A percentile compares a stretch with the other conserved stretches of the same genome.
These are phyloP conservation scores for Meiosimyza platycephala DNA, from an alignment of 2,888 invertebrate genomes.

Conservation along the genomic window DNA sequence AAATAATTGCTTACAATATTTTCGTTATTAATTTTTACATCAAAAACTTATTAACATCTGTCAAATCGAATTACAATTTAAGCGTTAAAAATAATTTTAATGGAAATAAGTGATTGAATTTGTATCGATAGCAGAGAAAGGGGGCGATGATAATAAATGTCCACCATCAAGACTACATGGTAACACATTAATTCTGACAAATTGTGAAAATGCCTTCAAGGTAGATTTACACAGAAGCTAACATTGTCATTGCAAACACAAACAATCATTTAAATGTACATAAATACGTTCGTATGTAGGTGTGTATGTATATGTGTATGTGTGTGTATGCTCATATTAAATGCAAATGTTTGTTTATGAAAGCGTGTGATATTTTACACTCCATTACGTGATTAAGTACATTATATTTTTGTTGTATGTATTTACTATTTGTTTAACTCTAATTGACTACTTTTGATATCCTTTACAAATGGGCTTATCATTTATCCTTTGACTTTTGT, in stretches of 20 bases:
- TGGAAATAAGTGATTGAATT: no score
- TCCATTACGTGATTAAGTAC: slow-evolving; percentile 4
- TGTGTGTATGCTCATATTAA: no score
- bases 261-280: background rate
- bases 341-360: background rate
- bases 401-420: background rate
- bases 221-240: slow-evolving; percentile 41
- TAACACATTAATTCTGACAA: slow-evolving; percentile 63
- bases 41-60: no score
- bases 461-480: slow-evolving; percentile 21
- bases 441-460: no score
- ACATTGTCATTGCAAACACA: background rate
- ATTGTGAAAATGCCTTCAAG: slow-evolving; percentile 60
- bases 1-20: no score
- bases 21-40: no score
- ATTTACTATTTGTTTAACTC: background rate
- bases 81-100: no score
- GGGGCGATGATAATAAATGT: no score
- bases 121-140: no score
- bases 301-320: no score
- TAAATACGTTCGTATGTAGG: no score
- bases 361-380: slow-evolving; percentile 7
- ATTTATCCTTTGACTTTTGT: slow-evolving; percentile 24
- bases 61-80: no score
- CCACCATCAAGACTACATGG: slow-evolving; percentile 21